Percentiles rank a stretch among this genome's conserved stretches.
These are phyloP conservation scores for Colaptes auratus DNA, from an alignment of 2,113 vertebrate genomes.

Conservation along the genomic window DNA sequence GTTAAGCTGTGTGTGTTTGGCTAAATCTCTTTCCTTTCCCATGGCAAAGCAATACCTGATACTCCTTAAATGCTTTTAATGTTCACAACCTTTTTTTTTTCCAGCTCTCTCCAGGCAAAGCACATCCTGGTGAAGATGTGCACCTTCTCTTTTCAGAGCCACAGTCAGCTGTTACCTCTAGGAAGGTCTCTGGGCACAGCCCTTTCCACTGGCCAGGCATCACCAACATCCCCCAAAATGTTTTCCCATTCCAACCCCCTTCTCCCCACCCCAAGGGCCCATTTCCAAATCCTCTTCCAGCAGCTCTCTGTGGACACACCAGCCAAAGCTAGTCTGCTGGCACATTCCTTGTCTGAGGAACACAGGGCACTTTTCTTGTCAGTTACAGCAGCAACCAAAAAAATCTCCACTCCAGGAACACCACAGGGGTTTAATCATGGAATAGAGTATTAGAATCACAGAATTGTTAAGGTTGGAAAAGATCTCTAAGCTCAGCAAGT, in stretches of 20 bases:
- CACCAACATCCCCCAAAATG: background rate
- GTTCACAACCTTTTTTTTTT: conserved; percentile 20
- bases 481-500: too few species aligned
- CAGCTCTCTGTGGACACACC: background rate
- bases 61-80: conserved; percentile 28
- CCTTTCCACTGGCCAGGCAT: background rate
- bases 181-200: background rate
- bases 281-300: background rate
- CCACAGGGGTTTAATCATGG: too few species aligned
- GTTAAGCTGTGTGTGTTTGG: background rate
- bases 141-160: background rate
- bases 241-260: background rate
- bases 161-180: background rate
- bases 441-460: too few species aligned
- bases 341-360: fast-evolving
- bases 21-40: background rate
- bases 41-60: fast-evolving
- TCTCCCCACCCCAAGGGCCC: background rate
- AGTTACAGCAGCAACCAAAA: background rate
- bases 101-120: background rate
- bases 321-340: background rate
- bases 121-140: background rate
- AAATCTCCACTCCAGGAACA: background rate
- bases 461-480: too few species aligned
- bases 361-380: fast-evolving